Percentiles rank a stretch among this genome's conserved stretches.
Evolutionary conservation across 2,797 vertebrate genomes (phyloP).

Genomic region (Zenarchopterus dispar): DNA sequence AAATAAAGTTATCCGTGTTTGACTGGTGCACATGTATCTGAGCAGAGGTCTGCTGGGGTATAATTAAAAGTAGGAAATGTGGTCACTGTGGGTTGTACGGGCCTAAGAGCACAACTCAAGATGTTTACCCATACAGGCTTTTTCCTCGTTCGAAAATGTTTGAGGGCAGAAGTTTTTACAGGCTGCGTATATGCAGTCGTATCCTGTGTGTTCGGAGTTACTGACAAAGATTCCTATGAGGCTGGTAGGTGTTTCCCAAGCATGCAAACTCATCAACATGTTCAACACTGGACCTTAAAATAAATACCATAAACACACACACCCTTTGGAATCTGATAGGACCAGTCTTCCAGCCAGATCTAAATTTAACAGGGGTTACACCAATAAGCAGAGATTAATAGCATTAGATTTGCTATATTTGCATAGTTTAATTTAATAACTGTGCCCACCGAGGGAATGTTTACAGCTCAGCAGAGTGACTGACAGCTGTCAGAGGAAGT

Average conservation of each 20-base stretch:
- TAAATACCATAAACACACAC: conserved; percentile 71
- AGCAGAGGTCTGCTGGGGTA: conserved; percentile 16
- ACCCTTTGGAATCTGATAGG: conserved; percentile 72
- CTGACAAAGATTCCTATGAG: conserved; percentile 36
- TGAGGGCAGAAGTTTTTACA: conserved; percentile 1
- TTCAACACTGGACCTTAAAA: conserved; percentile 68
- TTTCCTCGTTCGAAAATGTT: conserved; percentile 23
- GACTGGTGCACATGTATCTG: conserved; percentile 29
- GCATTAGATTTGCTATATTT: conserved; percentile 75
- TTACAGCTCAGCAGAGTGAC: conserved; percentile 70
- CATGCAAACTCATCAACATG: conserved; percentile 65
- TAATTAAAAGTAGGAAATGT: conserved; percentile 26
- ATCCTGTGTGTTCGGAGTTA: conserved; percentile 26
- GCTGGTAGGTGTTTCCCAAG: conserved; percentile 42
- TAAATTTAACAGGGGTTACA: conserved; percentile 70
- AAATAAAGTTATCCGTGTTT: conserved; percentile 44
- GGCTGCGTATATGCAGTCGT: conserved; percentile 23
- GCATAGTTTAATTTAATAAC: conserved; percentile 76
- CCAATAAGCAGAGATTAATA: conserved; percentile 76
- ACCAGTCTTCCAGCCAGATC: conserved; percentile 60
- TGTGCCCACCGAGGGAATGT: conserved; percentile 57
- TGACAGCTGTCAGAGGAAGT: conserved; percentile 74
- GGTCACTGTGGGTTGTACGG: conserved; percentile 5
- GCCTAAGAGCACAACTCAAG: conserved; percentile 11
- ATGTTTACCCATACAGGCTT: conserved; percentile 21